A percentile compares a stretch with the other conserved stretches of the same genome.
phyloP scores from a whole-genome alignment of 92 coral and sea anemone genomes.

The Meandrina meandrites region DNA sequence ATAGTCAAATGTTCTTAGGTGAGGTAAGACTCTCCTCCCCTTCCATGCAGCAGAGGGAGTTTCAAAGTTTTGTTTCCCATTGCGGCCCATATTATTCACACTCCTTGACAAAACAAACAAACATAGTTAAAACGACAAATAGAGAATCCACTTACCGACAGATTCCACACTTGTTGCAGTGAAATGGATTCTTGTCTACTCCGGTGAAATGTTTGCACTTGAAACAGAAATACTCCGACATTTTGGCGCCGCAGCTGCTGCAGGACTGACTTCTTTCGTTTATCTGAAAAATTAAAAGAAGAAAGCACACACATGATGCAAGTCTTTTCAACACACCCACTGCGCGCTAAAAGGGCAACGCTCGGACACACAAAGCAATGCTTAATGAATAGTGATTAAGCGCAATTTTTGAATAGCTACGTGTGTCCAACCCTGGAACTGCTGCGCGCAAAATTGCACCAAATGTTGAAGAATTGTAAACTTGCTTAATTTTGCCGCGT shows the following conservation, averaged over 20 bases:
- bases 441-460: not conserved
- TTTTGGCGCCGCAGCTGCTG: constrained; percentile 51
- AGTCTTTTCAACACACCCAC: not conserved
- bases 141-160: constrained; percentile 50
- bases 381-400: too few relatives aligned
- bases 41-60: too few relatives aligned
- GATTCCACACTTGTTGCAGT: constrained; percentile 82
- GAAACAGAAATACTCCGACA: constrained; percentile 82
- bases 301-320: not conserved
- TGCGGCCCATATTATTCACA: not conserved
- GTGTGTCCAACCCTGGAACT: not conserved
- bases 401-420: not conserved
- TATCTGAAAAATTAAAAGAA: constrained; percentile 31
- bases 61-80: too few relatives aligned
- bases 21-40: too few relatives aligned
- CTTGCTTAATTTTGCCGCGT: too few relatives aligned
- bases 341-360: not conserved
- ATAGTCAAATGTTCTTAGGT: too few relatives aligned
- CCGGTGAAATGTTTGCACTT: constrained; percentile 88
- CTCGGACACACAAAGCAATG: not conserved
- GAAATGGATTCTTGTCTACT: constrained; percentile 72
- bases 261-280: constrained; percentile 64
- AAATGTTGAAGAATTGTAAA: not conserved
- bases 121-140: not conserved
- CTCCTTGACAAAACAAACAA: not conserved